Base-by-base conservation (phyloP, 2,888 invertebrate genomes). In the Metalampra italica region DNA sequence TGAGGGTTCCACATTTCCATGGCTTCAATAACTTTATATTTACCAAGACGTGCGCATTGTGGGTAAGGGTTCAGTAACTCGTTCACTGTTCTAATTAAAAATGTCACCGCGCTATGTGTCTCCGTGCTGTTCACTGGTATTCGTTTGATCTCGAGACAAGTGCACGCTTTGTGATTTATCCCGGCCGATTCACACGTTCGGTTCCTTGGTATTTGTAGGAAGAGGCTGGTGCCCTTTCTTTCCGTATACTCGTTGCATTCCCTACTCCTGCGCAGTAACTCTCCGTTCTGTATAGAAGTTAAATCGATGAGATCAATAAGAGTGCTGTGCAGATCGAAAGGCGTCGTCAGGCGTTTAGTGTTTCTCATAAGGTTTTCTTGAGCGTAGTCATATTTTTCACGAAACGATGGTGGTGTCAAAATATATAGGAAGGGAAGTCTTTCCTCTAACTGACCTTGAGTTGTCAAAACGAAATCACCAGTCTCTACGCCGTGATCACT, bases 401-500 rank as follows among this genome's bases (percentile, higher is more conserved):
- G 87, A 79, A 97, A 95, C 90, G 94, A 93, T 11, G 89, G 74
- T 0, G 98, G 98, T 51, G 96, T 75, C 3, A 93, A 75, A 0
- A 96, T 78, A 60, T 94, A 93, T 30, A 96, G 87, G 56, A 97
- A 93, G 0, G 98, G 98, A 48, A 97, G 90, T 42, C 97, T 92
- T 72, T 97, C 97, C 78, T 98, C 98, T 69, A 97, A 90, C 69
- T 93, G 91, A 1, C 96, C 96, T 79, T 97, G 96, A 76, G 94
- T 95, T 0, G 97, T 97, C 58, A 91, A 90, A 9, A 97, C 91
- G 60, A 97, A 96, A 7, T 90, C 91, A 1, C 97, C 97, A 93
- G 95, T 97, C 53, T 97, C 88, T 51, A 97, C 93, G 0, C 98
- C 98, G 68, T 98, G 98, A 71, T 98, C 98, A 75, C 97, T 97